phyloP scores from a whole-genome alignment of 2,113 vertebrate genomes.

The Anser cygnoides region DNA sequence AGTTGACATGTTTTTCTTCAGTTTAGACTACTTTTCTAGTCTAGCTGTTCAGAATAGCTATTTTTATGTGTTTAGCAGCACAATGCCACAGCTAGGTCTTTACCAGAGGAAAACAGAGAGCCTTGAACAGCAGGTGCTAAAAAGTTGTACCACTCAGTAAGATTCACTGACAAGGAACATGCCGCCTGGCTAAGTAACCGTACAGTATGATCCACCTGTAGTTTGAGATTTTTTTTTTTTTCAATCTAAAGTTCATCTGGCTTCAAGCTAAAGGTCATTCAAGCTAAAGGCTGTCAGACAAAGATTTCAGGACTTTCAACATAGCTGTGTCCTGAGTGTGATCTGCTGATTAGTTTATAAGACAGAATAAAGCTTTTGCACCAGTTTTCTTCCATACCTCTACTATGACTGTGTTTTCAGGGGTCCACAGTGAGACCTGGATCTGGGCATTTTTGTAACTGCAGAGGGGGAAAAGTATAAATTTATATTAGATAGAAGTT shows the following conservation, averaged over 20 bases:
- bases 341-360: background rate
- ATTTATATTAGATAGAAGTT: background rate
- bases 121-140: background rate
- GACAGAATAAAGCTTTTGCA: background rate
- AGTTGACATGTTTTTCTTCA: background rate
- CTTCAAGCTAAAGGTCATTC: background rate
- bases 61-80: background rate
- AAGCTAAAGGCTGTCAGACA: background rate
- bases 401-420: background rate
- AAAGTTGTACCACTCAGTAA: background rate
- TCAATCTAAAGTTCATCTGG: background rate
- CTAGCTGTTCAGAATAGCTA: background rate
- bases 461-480: background rate
- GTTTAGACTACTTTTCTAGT: background rate
- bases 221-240: background rate
- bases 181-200: background rate
- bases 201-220: background rate
- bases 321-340: background rate
- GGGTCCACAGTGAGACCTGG: background rate
- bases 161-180: accelerated
- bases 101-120: background rate
- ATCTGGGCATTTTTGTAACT: background rate
- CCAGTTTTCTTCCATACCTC: background rate
- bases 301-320: background rate
- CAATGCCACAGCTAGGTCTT: background rate